Percentiles rank a stretch among this genome's conserved stretches.
phyloP scores from a whole-genome alignment of 2,888 invertebrate genomes.

The Beris chalybata region DNA sequence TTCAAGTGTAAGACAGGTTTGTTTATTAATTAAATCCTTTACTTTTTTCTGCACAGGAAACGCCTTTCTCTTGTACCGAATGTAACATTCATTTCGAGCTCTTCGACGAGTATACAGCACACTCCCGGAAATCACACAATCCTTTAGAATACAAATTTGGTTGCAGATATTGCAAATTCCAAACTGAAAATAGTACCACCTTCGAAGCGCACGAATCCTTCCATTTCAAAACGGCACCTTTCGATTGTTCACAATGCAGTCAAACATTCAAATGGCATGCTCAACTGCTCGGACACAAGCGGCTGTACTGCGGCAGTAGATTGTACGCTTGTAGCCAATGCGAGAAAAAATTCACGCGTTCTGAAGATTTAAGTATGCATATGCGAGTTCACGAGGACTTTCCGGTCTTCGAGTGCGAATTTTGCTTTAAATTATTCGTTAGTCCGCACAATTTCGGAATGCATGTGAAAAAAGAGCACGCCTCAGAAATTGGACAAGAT shows the following conservation, averaged over 20 bases:
- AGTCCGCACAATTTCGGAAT: conserved; percentile 22
- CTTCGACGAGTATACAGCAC: conserved; percentile 3
- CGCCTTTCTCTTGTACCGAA: background rate
- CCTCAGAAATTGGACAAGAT: background rate
- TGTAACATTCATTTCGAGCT: background rate
- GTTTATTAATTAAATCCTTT: no score
- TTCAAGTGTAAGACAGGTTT: no score
- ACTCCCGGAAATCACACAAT: conserved; percentile 9
- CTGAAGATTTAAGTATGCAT: conserved; percentile 34
- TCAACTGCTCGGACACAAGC: conserved; percentile 18
- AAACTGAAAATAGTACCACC: background rate
- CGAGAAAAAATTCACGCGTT: conserved; percentile 24
- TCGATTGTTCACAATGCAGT: conserved; percentile 33
- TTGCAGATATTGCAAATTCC: conserved; percentile 23
- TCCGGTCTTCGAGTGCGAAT: conserved; percentile 27
- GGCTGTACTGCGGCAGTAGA: background rate
- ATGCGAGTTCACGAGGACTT: conserved; percentile 28
- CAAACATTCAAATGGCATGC: conserved; percentile 1
- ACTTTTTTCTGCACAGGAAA: background rate
- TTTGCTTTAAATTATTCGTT: conserved; percentile 32
- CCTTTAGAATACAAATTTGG: background rate
- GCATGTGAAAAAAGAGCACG: conserved; percentile 28
- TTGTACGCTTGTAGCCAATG: conserved; percentile 28
- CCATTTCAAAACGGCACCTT: conserved; percentile 8
- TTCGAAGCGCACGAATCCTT: conserved; percentile 25